phyloP scores from a whole-genome alignment of 2,888 invertebrate species.

The Oxyteleia sp. region DNA sequence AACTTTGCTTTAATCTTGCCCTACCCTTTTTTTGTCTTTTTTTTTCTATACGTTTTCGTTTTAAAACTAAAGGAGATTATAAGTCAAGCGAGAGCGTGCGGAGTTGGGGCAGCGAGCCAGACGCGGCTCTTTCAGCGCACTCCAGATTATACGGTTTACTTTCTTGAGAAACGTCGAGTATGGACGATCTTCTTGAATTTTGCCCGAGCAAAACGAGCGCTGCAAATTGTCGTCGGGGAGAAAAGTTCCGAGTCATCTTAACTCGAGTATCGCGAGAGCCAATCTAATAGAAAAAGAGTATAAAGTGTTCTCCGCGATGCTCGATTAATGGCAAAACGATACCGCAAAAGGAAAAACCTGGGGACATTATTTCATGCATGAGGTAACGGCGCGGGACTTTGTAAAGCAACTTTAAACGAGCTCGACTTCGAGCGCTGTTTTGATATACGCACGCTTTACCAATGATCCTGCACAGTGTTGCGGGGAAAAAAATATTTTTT shows the following conservation, averaged over 20 bases:
- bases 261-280: slow-evolving; percentile 57
- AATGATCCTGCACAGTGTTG: slow-evolving; percentile 1
- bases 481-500: not conserved
- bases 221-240: slow-evolving; percentile 43
- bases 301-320: slow-evolving; percentile 50
- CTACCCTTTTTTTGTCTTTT: no score
- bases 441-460: slow-evolving; percentile 4
- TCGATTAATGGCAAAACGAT: slow-evolving; percentile 60
- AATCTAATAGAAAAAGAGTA: slow-evolving; percentile 58
- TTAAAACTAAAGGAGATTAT: slow-evolving; percentile 36
- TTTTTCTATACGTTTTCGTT: slow-evolving; percentile 37
- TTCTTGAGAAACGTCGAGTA: slow-evolving; percentile 28
- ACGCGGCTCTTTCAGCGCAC: slow-evolving; percentile 18
- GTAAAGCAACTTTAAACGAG: slow-evolving; percentile 29
- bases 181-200: slow-evolving; percentile 50
- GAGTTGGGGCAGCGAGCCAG: slow-evolving; percentile 39
- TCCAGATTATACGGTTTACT: slow-evolving; percentile 54
- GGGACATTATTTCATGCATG: slow-evolving; percentile 49
- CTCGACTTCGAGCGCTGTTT: slow-evolving; percentile 5
- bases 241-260: slow-evolving; percentile 61
- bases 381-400: slow-evolving; percentile 22
- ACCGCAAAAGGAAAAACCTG: not conserved
- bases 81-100: slow-evolving; percentile 35
- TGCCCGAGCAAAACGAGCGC: slow-evolving; percentile 48
- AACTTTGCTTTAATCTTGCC: slow-evolving; percentile 22